Evolutionary conservation across 35 echinoderm and acorn worm species (phyloP).

Genomic region (Apostichopus japonicus): DNA sequence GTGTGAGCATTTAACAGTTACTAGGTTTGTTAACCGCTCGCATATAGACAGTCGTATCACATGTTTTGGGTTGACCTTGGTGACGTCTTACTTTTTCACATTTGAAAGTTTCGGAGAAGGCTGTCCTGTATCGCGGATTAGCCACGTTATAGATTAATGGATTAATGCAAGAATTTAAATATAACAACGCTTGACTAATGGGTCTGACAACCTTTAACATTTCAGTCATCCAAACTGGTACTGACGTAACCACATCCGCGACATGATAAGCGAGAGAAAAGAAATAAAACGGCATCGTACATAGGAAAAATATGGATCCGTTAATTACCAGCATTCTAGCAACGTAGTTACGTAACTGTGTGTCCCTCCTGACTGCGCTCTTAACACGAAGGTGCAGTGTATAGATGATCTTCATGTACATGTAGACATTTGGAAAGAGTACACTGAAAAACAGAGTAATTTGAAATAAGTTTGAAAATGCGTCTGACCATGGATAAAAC

Average conservation of each 20-base stretch:
- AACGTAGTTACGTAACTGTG: conserved; percentile 45
- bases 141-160: conserved; percentile 38
- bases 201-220: neutral
- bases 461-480: conserved; percentile 43
- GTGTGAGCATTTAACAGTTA: neutral
- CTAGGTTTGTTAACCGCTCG: neutral
- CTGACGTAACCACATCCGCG: neutral
- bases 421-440: conserved; percentile 45
- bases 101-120: conserved; percentile 25
- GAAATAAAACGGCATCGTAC: conserved; percentile 40
- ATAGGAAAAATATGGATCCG: conserved; percentile 43
- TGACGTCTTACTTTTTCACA: neutral
- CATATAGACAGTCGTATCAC: neutral
- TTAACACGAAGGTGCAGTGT: conserved; percentile 14
- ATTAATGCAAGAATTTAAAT: conserved; percentile 47
- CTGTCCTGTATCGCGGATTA: conserved; percentile 45
- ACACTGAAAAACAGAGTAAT: conserved; percentile 30
- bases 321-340: conserved; percentile 43
- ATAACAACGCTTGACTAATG: conserved; percentile 6
- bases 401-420: conserved; percentile 32
- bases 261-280: conserved; percentile 24
- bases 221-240: neutral
- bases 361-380: neutral
- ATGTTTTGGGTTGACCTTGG: neutral
- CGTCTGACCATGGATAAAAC: conserved; percentile 28